Base-by-base conservation (phyloP, 1,140 invertebrate species). In the Hyphantria cunea region DNA sequence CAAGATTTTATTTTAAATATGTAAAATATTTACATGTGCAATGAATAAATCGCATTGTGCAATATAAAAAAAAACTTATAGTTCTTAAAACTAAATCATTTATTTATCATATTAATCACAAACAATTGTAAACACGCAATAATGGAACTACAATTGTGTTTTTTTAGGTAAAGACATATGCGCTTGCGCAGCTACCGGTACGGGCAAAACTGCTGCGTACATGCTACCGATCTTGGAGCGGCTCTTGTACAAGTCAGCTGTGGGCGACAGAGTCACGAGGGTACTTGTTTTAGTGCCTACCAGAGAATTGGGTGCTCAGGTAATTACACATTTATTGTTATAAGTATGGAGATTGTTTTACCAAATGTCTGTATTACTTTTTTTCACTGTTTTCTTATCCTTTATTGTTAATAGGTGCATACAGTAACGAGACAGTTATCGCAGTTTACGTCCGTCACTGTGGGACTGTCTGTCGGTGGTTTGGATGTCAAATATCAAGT, bases 161-260 rank as follows among this genome's bases (percentile, higher is more conserved):
- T 8, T 56, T 54, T 41, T 66, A 92, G 97, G 96, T 7, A 93
- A 95, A 76, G 98, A 99, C 91, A 95, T 99, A 73, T 92, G 97
- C 93, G 98, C 97, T 9, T 99, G 98, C 93, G 98, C 98, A 56
- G 97, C 98, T 2, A 99, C 99, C 0, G 99, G 98, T 39, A 99
- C 98, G 6, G 98, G 98, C 32, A 99, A 99, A 93, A 99, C 99
- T 2, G 97, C 97, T 0, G 98, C 98, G 0, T 99, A 99, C 82
- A 99, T 99, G 97, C 91, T 99, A 64, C 99, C 99, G 3, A 98
- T 98, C 31, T 82, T 99, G 15, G 99, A 99, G 91, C 92, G 99
- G 70, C 92, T 99, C 52, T 84, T 99, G 3, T 99, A 96, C 80
- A 95, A 94, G 56, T 66, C 80, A 0, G 67, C 94, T 92, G 53